Evolutionary conservation across 1,140 invertebrate genomes (phyloP).

Genomic region (Cotesia vestalis): DNA sequence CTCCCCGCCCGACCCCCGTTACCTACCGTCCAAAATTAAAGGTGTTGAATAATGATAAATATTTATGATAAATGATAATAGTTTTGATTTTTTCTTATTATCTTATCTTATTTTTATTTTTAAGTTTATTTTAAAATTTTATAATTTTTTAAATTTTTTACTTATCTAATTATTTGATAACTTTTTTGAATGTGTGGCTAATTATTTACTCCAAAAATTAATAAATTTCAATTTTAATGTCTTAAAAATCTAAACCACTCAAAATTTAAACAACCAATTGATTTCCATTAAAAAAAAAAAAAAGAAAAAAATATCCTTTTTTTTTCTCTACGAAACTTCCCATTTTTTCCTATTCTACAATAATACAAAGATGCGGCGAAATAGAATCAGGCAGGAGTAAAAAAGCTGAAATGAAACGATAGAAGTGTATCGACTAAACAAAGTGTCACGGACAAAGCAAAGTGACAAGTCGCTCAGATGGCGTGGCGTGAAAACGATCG

Average conservation of each 20-base stretch:
- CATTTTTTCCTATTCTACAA: too few species aligned
- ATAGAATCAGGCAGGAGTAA: conserved; percentile 5
- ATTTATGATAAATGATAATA: background rate
- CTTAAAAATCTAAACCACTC: too few species aligned
- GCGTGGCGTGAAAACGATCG: conserved; percentile 53
- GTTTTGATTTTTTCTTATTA: background rate
- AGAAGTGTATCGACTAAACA: conserved; percentile 55
- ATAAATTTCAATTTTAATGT: too few species aligned
- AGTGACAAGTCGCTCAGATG: conserved; percentile 41
- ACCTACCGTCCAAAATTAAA: conserved; percentile 4
- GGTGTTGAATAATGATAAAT: background rate
- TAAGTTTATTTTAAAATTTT: background rate
- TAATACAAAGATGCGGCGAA: background rate
- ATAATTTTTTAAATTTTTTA: background rate
- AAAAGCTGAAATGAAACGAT: too few species aligned
- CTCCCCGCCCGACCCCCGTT: background rate
- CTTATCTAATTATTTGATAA: background rate
- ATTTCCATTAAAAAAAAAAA: too few species aligned
- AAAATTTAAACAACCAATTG: too few species aligned
- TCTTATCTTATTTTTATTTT: too few species aligned
- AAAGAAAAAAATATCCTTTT: too few species aligned
- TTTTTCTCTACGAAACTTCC: too few species aligned
- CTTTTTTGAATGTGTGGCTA: too few species aligned
- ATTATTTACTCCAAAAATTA: too few species aligned
- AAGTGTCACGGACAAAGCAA: conserved; percentile 55